A percentile compares a stretch with the other conserved stretches of the same genome.
phyloP scores from a whole-genome alignment of 2,797 vertebrate genomes.

The Acipenser transmontanus region DNA sequence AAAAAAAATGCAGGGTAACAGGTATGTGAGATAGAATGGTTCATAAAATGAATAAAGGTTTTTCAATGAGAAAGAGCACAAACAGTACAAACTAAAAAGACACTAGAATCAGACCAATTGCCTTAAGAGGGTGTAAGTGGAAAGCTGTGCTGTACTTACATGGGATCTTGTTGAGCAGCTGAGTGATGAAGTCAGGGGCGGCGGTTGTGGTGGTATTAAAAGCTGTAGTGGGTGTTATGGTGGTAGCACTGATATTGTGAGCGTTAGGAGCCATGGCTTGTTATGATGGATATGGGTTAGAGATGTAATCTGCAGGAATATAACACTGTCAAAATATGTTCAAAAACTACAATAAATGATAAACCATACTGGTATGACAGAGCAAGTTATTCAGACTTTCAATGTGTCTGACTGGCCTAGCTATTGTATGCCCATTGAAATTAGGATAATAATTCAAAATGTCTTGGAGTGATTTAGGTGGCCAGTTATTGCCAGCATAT shows the following conservation, averaged over 20 bases:
- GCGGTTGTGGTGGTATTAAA: slow-evolving; percentile 16
- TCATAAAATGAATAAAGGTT: neutral
- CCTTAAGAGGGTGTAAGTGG: neutral
- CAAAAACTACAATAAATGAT: neutral
- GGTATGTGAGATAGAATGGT: slow-evolving; percentile 10
- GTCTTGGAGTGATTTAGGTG: no score
- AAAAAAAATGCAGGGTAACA: neutral
- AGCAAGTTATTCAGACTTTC: slow-evolving; percentile 1
- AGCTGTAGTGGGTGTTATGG: neutral
- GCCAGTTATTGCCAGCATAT: no score
- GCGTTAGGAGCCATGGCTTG: slow-evolving; percentile 8
- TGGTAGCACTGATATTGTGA: slow-evolving; percentile 22
- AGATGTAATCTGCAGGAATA: slow-evolving; percentile 4
- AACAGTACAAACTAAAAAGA: slow-evolving; percentile 7
- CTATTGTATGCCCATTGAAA: slow-evolving; percentile 11
- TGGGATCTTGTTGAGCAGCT: slow-evolving; percentile 57
- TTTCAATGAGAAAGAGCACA: slow-evolving; percentile 11
- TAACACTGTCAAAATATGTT: neutral
- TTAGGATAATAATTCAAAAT: no score
- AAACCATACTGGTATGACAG: no score
- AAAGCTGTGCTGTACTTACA: slow-evolving; percentile 57
- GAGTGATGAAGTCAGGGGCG: slow-evolving; percentile 25
- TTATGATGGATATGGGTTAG: slow-evolving; percentile 1
- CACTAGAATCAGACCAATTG: neutral
- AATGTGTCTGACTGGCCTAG: slow-evolving; percentile 4